Base-by-base conservation (phyloP, 2,113 vertebrate species). In the Stegastes partitus region DNA sequence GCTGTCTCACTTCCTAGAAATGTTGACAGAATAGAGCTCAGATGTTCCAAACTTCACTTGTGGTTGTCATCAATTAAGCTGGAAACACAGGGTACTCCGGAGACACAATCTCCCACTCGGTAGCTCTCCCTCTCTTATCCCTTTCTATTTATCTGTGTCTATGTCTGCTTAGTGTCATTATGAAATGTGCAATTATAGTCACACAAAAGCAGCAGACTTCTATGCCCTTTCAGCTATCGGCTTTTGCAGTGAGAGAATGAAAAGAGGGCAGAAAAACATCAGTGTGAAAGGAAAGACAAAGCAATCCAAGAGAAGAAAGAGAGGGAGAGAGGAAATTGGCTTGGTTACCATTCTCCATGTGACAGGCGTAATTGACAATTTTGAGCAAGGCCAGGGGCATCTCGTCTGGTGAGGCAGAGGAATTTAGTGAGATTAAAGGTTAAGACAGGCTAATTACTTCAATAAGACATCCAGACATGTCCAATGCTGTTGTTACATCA, bases 371-470 rank as follows among this genome's bases (percentile, higher is more conserved):
- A 92, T 87, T 90, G 89, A 85, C 83, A 85, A 87, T 88, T 82
- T 80, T 69, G 78, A 90, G 72, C 37, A 12, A 50, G 78, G 82
- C 81, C 79, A 75, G 28, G 57, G 62, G 77, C 67, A 80, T 89
- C 72, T 87, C 67, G 72, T 90, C 82, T 72, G 71, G 72, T 76
- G 68, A 77, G 81, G 56, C 77, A 19, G 68, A 81, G 79, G 79
- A 87, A 85, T 88, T 87, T 75, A 71, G 77, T 15, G 83, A 83
- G 80, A 85, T 90, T 81, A 91, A 89, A 93, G 87, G 90, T 93
- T 91, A 92, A 84, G 81, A 83, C 80, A 68, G 83, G 87, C 84
- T 91, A 89, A 93, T 94, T 89, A 89, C 90, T 86, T 88, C 83
- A 92, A 75, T 81, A 86, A 85, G 87, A 92, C 87, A 84, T 72